Percentiles rank a stretch among this genome's conserved stretches.
These are phyloP conservation scores for Mythimna lalbum DNA, from an alignment of 2,888 invertebrate genomes.

Conservation along the genomic window DNA sequence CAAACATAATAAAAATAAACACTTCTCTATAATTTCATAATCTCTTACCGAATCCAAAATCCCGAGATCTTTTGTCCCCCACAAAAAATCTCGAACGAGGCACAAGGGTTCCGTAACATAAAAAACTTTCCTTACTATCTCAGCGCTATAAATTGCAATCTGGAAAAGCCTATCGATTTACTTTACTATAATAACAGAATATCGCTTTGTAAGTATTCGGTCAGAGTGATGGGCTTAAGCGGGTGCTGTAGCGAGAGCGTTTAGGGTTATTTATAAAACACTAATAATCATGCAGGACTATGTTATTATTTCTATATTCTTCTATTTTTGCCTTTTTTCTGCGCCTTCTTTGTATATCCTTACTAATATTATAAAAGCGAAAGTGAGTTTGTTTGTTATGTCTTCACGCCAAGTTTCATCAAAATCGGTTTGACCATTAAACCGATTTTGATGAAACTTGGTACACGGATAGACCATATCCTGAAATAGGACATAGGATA, in stretches of 20 bases:
- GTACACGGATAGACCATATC: no score
- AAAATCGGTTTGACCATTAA: no score
- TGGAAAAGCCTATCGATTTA: conserved; percentile 70
- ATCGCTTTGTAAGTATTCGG: conserved; percentile 25
- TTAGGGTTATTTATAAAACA: background rate
- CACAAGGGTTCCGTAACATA: conserved; percentile 62
- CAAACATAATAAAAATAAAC: conserved; percentile 19
- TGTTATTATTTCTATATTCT: no score
- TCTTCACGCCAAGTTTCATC: no score
- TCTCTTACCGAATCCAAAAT: conserved; percentile 17
- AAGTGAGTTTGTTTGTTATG: no score
- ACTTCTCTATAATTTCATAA: conserved; percentile 26
- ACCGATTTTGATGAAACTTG: no score
- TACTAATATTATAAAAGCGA: no score
- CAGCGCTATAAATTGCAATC: conserved; percentile 70
- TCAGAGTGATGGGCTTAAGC: background rate
- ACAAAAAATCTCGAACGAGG: conserved; percentile 51
- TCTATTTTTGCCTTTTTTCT: no score
- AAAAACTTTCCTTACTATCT: conserved; percentile 68
- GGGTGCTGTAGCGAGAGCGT: background rate
- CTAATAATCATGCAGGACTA: no score
- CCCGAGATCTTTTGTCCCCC: conserved; percentile 11
- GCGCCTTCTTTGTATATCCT: no score
- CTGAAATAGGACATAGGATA: no score
- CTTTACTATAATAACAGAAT: conserved; percentile 65